phyloP scores from a whole-genome alignment of 2,113 vertebrate species.

The Misgurnus mizolepis region DNA sequence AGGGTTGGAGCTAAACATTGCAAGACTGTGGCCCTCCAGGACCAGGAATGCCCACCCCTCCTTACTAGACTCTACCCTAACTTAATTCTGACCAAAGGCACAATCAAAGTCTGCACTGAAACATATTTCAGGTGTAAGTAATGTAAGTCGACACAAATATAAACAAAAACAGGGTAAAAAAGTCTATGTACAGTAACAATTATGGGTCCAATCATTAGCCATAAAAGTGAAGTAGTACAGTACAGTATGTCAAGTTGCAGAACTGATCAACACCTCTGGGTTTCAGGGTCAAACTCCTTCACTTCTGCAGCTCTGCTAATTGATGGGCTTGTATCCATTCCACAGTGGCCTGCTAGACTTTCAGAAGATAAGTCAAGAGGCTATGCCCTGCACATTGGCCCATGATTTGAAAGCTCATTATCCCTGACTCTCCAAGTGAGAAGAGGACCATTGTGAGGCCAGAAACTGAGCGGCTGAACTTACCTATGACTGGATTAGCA shows the following conservation, averaged over 20 bases:
- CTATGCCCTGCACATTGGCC: constrained; percentile 7
- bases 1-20: no score
- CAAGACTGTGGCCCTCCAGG: no score
- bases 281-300: constrained; percentile 20
- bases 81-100: no score
- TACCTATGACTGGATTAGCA: constrained; percentile 11
- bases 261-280: not conserved
- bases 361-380: constrained; percentile 34
- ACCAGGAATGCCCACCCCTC: no score
- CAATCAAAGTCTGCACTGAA: no score
- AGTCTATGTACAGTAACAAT: not conserved
- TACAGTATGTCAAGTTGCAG: constrained; percentile 16
- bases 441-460: constrained; percentile 35
- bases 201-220: not conserved
- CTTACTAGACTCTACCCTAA: no score
- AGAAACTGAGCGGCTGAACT: not conserved
- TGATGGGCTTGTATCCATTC: constrained; percentile 27
- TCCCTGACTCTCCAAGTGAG: constrained; percentile 52
- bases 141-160: no score
- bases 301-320: constrained; percentile 57
- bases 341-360: constrained; percentile 25
- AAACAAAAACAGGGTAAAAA: no score
- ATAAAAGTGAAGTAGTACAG: not conserved
- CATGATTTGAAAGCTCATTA: constrained; percentile 58
- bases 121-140: not conserved